These are phyloP conservation scores for Augiades crinisus DNA, from an alignment of 2,888 invertebrate species.

Conservation along the genomic window DNA sequence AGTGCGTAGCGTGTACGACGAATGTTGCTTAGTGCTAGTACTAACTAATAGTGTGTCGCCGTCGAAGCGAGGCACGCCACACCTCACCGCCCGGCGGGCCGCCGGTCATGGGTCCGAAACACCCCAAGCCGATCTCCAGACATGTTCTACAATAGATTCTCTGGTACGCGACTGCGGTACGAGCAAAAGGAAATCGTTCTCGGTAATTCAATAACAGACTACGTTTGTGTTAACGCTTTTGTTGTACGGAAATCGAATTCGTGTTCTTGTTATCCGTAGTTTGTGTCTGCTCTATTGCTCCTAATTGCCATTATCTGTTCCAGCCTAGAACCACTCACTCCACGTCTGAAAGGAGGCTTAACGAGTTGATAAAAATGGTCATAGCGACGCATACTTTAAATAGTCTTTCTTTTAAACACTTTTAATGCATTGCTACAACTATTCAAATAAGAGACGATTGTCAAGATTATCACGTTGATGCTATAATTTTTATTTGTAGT, in stretches of 20 bases:
- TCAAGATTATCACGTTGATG: no score
- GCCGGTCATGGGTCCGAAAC: conserved; percentile 44
- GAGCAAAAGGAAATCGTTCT: conserved; percentile 86
- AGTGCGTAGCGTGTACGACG: not conserved
- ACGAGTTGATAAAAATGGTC: no score
- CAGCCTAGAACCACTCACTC: no score
- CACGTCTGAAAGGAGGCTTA: no score
- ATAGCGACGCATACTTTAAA: no score
- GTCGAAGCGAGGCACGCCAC: conserved; percentile 42
- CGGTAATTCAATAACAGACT: conserved; percentile 68
- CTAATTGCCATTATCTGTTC: no score
- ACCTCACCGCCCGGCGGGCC: conserved; percentile 28
- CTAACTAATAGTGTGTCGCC: conserved; percentile 58
- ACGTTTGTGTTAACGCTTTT: conserved; percentile 20
- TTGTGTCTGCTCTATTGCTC: no score
- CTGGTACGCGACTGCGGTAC: conserved; percentile 82
- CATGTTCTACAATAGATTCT: conserved; percentile 68
- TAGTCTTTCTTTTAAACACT: no score
- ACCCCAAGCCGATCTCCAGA: conserved; percentile 34
- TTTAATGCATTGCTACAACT: no score
- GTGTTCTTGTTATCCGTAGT: no score
- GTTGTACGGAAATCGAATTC: not conserved
- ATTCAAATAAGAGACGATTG: no score
- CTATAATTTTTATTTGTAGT: no score
- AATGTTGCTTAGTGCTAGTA: conserved; percentile 28